Evolutionary conservation across 2,113 vertebrate species (phyloP).

Genomic region (Taxidea taxus): DNA sequence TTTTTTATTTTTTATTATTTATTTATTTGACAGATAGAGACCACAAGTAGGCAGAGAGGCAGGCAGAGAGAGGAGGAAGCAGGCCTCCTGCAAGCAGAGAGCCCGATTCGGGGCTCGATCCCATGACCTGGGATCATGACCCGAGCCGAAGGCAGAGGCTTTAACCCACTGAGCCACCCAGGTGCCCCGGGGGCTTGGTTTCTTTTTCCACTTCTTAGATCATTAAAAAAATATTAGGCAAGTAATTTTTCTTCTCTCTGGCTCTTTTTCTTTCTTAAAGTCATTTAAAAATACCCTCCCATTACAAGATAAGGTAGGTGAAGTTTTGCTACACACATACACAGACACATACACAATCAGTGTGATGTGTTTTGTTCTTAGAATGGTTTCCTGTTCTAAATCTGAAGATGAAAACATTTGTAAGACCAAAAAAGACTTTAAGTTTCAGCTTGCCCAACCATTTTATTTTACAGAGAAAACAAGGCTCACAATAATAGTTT

Average conservation of each 20-base stretch:
- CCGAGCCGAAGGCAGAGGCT: too few species aligned
- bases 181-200: neutral
- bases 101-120: too few species aligned
- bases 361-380: neutral
- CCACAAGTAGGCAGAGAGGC: too few species aligned
- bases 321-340: neutral
- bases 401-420: neutral
- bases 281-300: neutral
- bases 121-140: too few species aligned
- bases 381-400: neutral
- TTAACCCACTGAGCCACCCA: too few species aligned
- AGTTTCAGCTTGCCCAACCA: neutral
- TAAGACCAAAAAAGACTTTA: neutral
- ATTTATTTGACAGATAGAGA: too few species aligned
- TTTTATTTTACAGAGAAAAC: neutral
- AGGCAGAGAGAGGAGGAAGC: too few species aligned
- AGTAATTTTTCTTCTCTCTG: neutral
- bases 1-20: too few species aligned
- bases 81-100: too few species aligned
- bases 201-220: neutral
- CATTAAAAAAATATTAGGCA: neutral
- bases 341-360: neutral
- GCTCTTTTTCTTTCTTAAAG: neutral
- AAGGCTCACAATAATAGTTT: neutral
- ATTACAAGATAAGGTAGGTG: neutral